A percentile compares a stretch with the other conserved stretches of the same genome.
Evolutionary conservation across 2,888 invertebrate genomes (phyloP).

Genomic region (Lithophane semibrunnea): DNA sequence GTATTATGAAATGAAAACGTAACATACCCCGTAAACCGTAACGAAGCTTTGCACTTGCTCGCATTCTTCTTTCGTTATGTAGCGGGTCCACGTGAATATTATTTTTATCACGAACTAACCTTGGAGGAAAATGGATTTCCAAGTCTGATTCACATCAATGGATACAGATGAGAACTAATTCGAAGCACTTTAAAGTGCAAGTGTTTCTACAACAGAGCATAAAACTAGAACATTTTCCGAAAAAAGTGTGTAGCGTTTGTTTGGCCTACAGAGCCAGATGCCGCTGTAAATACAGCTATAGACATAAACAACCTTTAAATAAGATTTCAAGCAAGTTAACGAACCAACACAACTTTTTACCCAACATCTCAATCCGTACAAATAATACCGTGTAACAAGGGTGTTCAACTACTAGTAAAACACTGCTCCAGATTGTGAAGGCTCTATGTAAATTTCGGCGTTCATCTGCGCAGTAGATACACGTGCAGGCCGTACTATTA

Average conservation of each 20-base stretch:
- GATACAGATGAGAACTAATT: neutral
- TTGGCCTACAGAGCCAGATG: neutral
- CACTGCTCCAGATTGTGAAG: constrained; percentile 75
- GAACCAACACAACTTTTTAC: constrained; percentile 8
- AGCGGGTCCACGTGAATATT: neutral
- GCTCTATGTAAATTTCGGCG: constrained; percentile 83
- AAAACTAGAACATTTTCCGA: neutral
- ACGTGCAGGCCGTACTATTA: constrained; percentile 72
- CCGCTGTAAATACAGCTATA: neutral
- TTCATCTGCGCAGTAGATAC: constrained; percentile 74
- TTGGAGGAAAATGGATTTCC: neutral
- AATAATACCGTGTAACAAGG: constrained; percentile 29
- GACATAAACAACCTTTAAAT: neutral
- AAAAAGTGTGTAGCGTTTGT: neutral
- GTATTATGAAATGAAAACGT: constrained; percentile 24
- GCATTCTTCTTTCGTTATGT: neutral
- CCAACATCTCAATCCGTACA: constrained; percentile 16
- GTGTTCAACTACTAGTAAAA: constrained; percentile 63
- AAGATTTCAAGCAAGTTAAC: neutral
- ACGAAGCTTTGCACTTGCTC: neutral
- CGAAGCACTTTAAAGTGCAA: neutral
- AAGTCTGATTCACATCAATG: neutral
- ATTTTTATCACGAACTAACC: neutral
- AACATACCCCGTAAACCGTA: neutral
- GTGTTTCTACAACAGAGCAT: too few species aligned